These are phyloP conservation scores for Tenthredo notha DNA, from an alignment of 2,888 invertebrate genomes.

Conservation along the genomic window DNA sequence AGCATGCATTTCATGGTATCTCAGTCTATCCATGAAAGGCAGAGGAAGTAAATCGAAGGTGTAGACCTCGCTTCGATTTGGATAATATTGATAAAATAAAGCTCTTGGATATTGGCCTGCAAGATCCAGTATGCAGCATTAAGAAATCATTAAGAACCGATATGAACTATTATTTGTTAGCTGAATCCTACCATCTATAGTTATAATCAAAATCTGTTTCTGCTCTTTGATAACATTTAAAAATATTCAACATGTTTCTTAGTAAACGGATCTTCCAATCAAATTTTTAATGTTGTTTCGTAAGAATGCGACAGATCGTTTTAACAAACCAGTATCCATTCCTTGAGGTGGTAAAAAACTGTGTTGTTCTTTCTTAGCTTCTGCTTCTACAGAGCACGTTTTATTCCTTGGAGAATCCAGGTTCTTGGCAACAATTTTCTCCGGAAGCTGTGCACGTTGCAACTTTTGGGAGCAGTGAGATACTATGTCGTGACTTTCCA, in stretches of 20 bases:
- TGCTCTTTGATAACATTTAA: background rate
- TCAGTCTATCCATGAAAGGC: constrained; percentile 52
- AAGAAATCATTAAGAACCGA: background rate
- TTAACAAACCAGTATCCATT: constrained; percentile 25
- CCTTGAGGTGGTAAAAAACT: constrained; percentile 34
- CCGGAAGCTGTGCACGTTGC: background rate
- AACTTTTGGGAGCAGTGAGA: background rate
- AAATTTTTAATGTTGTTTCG: background rate
- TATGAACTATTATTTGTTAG: background rate
- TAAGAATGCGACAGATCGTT: background rate
- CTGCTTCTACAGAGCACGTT: background rate
- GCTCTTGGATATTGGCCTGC: constrained; percentile 20
- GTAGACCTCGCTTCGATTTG: background rate
- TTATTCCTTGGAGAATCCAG: background rate
- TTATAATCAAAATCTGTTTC: background rate
- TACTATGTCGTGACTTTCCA: background rate
- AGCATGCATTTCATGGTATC: constrained; percentile 41
- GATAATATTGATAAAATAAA: constrained; percentile 36
- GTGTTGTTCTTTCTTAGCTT: background rate
- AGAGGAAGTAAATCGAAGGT: constrained; percentile 56
- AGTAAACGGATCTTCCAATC: no score
- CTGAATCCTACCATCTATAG: background rate
- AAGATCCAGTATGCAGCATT: background rate
- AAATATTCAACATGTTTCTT: background rate
- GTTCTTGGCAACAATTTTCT: background rate